Evolutionary conservation across 2,797 vertebrate species (phyloP).

Genomic region (Gorsachius magnificus): DNA sequence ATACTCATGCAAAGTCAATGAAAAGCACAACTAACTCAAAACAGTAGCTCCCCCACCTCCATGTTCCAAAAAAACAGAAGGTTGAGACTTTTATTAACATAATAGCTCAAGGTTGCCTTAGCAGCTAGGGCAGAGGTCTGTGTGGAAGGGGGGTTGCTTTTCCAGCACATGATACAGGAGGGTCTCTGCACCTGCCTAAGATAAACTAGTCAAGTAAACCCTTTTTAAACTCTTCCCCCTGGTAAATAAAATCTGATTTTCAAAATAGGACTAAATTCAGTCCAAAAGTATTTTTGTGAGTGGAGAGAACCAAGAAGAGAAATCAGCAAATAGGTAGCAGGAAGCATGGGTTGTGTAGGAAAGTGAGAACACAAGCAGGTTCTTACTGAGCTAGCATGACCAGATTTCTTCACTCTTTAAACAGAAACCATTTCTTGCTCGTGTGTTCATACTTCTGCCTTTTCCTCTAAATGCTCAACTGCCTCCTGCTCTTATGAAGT

Average conservation of each 20-base stretch:
- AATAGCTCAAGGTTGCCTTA: background rate
- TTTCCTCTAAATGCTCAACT: background rate
- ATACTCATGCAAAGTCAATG: background rate
- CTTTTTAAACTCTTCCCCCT: background rate
- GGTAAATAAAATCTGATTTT: background rate
- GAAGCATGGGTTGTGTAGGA: rapidly evolving
- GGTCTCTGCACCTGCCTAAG: background rate
- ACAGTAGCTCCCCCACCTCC: background rate
- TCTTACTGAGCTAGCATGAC: rapidly evolving
- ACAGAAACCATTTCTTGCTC: background rate
- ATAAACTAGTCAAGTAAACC: background rate
- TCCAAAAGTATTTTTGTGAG: background rate
- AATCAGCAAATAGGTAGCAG: background rate
- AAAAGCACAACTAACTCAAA: background rate
- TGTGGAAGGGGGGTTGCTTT: background rate
- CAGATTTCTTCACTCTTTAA: background rate
- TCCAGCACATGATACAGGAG: rapidly evolving
- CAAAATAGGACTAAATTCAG: background rate
- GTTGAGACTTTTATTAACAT: background rate
- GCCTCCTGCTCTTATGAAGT: background rate
- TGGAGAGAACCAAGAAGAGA: background rate
- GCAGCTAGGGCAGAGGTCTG: background rate
- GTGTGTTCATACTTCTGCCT: background rate
- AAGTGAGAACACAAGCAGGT: background rate
- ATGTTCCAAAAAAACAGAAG: background rate